Evolutionary conservation across 2,888 invertebrate genomes (phyloP).

Genomic region (Agrochola lychnidis): DNA sequence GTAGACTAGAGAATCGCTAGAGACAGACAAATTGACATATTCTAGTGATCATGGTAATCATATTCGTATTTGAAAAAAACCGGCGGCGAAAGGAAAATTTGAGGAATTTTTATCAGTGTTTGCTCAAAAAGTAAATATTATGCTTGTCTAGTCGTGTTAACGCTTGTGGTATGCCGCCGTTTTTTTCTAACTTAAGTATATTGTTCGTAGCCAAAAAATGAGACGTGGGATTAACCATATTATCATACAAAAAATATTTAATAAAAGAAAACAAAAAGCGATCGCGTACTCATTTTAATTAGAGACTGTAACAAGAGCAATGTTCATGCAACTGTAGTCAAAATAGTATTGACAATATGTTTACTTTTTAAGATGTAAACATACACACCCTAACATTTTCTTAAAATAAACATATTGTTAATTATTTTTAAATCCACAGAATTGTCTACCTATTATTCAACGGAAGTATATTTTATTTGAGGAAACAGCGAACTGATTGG

Average conservation of each 20-base stretch:
- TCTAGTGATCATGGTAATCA: slow-evolving; percentile 6
- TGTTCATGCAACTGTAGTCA: background rate
- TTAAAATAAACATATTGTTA: background rate
- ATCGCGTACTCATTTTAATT: background rate
- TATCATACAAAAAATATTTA: background rate
- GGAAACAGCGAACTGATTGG: background rate
- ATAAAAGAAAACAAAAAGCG: background rate
- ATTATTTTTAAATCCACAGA: background rate
- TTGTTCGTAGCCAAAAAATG: background rate
- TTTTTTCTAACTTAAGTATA: background rate
- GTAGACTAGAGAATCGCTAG: slow-evolving; percentile 10
- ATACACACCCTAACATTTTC: background rate
- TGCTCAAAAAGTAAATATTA: slow-evolving; percentile 22
- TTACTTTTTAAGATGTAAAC: background rate
- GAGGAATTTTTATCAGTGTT: slow-evolving; percentile 31
- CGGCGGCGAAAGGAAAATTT: background rate
- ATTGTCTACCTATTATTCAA: background rate
- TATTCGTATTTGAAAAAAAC: slow-evolving; percentile 34
- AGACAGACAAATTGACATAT: slow-evolving; percentile 24
- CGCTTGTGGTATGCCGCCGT: background rate
- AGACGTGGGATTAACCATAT: background rate
- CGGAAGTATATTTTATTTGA: background rate
- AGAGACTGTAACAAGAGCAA: background rate
- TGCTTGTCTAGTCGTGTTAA: slow-evolving; percentile 19
- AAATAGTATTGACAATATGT: background rate